Conservation (phyloP, 2,113 vertebrate genomes). For the Entelurus aequoreus region DNA sequence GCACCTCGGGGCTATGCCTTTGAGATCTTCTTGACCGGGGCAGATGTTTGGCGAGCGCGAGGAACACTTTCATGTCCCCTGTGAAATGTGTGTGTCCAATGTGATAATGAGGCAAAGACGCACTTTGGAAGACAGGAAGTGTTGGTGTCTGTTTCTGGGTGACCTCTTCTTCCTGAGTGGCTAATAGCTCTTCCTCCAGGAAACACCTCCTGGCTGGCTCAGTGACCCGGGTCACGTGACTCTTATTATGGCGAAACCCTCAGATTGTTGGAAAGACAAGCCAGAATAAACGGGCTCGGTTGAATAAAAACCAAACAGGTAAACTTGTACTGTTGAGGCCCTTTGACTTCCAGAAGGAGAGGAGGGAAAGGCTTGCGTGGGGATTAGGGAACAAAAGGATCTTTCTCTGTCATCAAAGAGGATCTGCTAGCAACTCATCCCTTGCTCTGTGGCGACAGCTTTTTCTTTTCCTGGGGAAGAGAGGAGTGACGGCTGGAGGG, state of each 20-base stretch:
- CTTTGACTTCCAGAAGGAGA: slow-evolving; percentile 76
- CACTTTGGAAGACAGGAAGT: slow-evolving; percentile 41
- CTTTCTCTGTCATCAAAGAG: slow-evolving; percentile 86
- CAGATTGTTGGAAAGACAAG: neutral
- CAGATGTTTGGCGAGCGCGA: slow-evolving; percentile 54
- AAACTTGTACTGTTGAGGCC: slow-evolving; percentile 58
- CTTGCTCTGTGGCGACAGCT: slow-evolving; percentile 75
- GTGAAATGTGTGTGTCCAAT: slow-evolving; percentile 72
- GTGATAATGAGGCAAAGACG: slow-evolving; percentile 58
- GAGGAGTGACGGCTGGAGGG: slow-evolving; percentile 20
- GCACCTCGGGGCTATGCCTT: slow-evolving; percentile 53
- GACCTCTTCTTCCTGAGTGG: slow-evolving; percentile 27
- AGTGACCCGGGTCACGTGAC: slow-evolving; percentile 20
- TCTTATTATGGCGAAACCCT: neutral
- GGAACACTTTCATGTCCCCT: slow-evolving; percentile 64
- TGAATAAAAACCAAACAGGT: slow-evolving; percentile 19
- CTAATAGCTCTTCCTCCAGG: slow-evolving; percentile 16
- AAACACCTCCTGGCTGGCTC: slow-evolving; percentile 11
- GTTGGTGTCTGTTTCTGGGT: slow-evolving; percentile 28
- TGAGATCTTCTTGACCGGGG: slow-evolving; percentile 48
- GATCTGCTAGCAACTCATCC: slow-evolving; percentile 73
- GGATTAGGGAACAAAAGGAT: slow-evolving; percentile 88
- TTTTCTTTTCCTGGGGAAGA: slow-evolving; percentile 57
- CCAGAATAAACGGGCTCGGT: neutral
- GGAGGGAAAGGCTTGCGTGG: slow-evolving; percentile 46